phyloP scores from a whole-genome alignment of 2,113 vertebrate species.

The Struthio camelus region DNA sequence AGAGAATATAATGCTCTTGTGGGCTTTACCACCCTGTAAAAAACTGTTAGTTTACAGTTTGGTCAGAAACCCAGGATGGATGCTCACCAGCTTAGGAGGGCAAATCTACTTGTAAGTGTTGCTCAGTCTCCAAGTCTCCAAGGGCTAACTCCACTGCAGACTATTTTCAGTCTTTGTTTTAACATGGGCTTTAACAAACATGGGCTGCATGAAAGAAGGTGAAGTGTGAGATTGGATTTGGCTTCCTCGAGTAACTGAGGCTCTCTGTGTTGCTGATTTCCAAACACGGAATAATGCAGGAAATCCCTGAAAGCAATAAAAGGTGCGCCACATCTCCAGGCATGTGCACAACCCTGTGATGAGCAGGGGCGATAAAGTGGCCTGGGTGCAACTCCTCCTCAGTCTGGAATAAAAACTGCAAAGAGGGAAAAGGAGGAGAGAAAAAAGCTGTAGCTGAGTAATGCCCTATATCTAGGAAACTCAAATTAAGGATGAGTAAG shows the following conservation, averaged over 20 bases:
- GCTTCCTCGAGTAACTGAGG: neutral
- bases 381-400: neutral
- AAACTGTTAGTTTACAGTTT: conserved; percentile 9
- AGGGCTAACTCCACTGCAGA: fast-evolving
- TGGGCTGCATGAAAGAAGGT: neutral
- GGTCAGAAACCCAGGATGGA: neutral
- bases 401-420: neutral
- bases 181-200: too few species aligned
- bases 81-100: neutral
- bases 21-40: neutral
- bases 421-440: neutral
- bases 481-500: neutral
- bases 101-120: neutral
- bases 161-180: neutral
- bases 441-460: fast-evolving
- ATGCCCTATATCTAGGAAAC: neutral
- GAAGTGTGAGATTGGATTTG: neutral
- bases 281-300: neutral
- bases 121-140: neutral
- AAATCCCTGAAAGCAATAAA: neutral
- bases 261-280: neutral
- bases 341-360: neutral
- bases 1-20: neutral
- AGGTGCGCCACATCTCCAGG: neutral
- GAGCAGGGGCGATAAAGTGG: neutral